These are phyloP conservation scores for Pedionomus torquatus DNA, from an alignment of 2,113 vertebrate genomes.

Conservation along the genomic window DNA sequence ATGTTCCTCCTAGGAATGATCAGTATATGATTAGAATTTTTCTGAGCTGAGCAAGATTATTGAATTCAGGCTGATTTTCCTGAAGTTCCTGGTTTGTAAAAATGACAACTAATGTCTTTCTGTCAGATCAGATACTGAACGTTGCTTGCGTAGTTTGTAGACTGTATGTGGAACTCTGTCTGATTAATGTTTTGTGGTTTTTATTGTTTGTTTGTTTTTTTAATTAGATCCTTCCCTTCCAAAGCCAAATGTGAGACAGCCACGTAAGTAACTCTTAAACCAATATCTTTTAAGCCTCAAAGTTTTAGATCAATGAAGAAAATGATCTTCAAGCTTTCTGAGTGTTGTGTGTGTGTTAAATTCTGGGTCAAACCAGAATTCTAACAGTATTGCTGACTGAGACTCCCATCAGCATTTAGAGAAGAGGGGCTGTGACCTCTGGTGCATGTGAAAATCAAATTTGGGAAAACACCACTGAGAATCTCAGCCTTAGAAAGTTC, in stretches of 20 bases:
- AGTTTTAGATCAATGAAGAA: neutral
- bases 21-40: neutral
- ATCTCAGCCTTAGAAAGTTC: neutral
- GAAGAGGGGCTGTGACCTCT: neutral
- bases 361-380: neutral
- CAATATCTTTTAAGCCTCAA: neutral
- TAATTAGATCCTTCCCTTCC: conserved; percentile 52
- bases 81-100: neutral
- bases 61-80: neutral
- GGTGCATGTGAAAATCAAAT: neutral
- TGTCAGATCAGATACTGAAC: neutral
- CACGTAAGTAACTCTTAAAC: conserved; percentile 72
- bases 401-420: neutral
- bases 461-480: neutral
- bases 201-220: conserved; percentile 14
- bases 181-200: conserved; percentile 44
- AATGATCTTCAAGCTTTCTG: neutral
- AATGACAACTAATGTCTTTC: neutral
- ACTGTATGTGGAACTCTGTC: neutral
- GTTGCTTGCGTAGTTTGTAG: neutral
- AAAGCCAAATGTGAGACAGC: conserved; percentile 61
- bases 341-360: neutral
- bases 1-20: neutral
- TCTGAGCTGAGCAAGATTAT: neutral
- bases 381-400: neutral